Percentiles rank a stretch among this genome's conserved stretches.
These are phyloP conservation scores for Dromaius novaehollandiae DNA, from an alignment of 2,113 vertebrate species.

Conservation along the genomic window DNA sequence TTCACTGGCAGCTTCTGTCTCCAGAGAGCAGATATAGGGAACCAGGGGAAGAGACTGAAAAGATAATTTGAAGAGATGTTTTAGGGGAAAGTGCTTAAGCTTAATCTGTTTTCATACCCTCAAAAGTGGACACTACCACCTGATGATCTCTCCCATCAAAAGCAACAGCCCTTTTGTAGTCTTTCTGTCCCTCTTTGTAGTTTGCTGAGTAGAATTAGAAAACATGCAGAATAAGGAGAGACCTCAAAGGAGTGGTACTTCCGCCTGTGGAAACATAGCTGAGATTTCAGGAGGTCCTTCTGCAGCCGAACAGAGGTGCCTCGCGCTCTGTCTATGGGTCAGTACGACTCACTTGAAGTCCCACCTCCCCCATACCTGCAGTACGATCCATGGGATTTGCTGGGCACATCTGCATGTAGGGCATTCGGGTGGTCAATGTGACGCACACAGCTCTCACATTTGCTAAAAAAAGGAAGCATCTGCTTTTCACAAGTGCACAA, in stretches of 20 bases:
- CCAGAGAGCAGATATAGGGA: too few relatives aligned
- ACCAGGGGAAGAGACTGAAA: not conserved
- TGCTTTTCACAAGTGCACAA: not conserved
- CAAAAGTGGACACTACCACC: not conserved
- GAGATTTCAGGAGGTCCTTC: not conserved
- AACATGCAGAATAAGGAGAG: not conserved
- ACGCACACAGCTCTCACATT: accelerated
- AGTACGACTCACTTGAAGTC: not conserved
- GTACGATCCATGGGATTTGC: accelerated
- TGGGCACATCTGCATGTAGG: not conserved
- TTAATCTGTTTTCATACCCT: not conserved
- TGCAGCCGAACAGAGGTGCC: not conserved
- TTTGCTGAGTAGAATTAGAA: not conserved
- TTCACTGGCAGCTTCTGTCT: not conserved
- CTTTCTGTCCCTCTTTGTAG: not conserved
- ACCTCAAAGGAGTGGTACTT: not conserved
- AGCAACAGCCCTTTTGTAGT: not conserved
- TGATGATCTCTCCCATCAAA: not conserved
- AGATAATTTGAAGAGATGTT: not conserved
- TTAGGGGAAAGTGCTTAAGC: not conserved
- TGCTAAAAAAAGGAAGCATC: not conserved
- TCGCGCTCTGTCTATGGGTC: not conserved
- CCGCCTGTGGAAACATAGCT: not conserved
- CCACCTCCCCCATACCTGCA: not conserved
- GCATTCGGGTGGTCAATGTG: accelerated